These are phyloP conservation scores for Lophius americanus DNA, from an alignment of 2,797 vertebrate genomes.

Conservation along the genomic window DNA sequence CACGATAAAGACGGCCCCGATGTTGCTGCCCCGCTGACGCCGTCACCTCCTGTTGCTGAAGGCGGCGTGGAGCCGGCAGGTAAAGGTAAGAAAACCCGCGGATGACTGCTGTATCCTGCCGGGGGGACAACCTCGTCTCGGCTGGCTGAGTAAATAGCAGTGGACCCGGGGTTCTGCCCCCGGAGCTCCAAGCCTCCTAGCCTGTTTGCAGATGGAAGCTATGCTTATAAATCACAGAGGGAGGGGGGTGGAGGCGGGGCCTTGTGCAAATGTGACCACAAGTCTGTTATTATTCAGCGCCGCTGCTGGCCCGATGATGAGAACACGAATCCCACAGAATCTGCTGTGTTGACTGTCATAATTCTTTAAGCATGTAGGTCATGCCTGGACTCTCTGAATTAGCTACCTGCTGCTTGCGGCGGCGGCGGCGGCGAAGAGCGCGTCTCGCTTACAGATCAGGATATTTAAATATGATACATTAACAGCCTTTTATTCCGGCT, in stretches of 20 bases:
- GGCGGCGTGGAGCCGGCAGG: slow-evolving; percentile 42
- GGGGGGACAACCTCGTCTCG: slow-evolving; percentile 55
- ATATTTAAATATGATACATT: slow-evolving; percentile 69
- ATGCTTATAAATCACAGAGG: slow-evolving; percentile 77
- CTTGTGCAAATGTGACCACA: slow-evolving; percentile 70
- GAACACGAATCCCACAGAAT: slow-evolving; percentile 55
- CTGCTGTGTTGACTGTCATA: slow-evolving; percentile 65
- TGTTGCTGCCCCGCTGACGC: slow-evolving; percentile 38
- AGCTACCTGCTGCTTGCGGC: slow-evolving; percentile 46
- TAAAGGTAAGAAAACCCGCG: slow-evolving; percentile 46
- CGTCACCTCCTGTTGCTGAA: slow-evolving; percentile 46
- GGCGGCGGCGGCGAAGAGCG: slow-evolving; percentile 24
- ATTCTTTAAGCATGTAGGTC: slow-evolving; percentile 66
- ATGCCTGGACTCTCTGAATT: slow-evolving; percentile 50
- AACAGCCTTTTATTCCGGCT: slow-evolving; percentile 69
- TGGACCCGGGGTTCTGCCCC: slow-evolving; percentile 74
- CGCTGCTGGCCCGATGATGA: slow-evolving; percentile 31
- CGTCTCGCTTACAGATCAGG: slow-evolving; percentile 52
- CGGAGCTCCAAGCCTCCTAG: slow-evolving; percentile 62
- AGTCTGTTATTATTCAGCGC: slow-evolving; percentile 68
- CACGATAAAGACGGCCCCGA: slow-evolving; percentile 63
- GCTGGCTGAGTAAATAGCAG: slow-evolving; percentile 78
- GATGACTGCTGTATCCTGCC: slow-evolving; percentile 57
- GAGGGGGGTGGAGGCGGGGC: slow-evolving; percentile 62
- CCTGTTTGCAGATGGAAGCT: slow-evolving; percentile 78